These are phyloP conservation scores for Epizoanthus fatuus DNA, from an alignment of 92 coral and sea anemone species.

Conservation along the genomic window DNA sequence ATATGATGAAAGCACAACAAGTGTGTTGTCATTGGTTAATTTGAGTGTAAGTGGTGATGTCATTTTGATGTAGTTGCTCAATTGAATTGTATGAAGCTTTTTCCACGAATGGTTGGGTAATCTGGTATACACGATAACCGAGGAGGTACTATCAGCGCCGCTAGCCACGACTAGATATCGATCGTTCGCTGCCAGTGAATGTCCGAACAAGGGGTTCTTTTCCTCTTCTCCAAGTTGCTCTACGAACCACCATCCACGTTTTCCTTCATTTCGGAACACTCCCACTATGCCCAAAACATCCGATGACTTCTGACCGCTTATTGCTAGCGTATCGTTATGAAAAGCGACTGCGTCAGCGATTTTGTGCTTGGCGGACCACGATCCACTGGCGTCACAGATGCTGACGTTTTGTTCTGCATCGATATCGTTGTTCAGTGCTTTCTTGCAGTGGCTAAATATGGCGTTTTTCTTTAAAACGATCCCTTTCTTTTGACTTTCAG, in stretches of 20 bases:
- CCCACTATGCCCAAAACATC: constrained; percentile 41
- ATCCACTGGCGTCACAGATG: background rate
- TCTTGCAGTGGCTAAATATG: constrained; percentile 12
- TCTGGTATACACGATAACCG: constrained; percentile 25
- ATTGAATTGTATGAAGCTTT: background rate
- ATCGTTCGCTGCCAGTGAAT: constrained; percentile 45
- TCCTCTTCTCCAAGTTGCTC: constrained; percentile 43
- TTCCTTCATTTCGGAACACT: constrained; percentile 31
- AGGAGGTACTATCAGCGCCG: background rate
- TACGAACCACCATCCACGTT: constrained; percentile 37
- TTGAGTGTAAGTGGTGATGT: constrained; percentile 36
- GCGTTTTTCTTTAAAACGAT: background rate
- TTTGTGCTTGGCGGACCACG: constrained; percentile 29
- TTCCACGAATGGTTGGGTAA: constrained; percentile 30
- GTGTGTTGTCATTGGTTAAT: constrained; percentile 37
- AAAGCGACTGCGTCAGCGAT: constrained; percentile 24
- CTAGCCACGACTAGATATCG: constrained; percentile 32
- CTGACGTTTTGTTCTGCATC: background rate
- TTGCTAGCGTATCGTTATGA: constrained; percentile 34
- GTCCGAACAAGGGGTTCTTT: constrained; percentile 52
- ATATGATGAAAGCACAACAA: constrained; percentile 47
- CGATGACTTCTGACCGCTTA: constrained; percentile 3
- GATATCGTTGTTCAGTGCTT: background rate
- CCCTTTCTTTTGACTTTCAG: background rate
- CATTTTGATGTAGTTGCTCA: background rate